Conservation (phyloP, 35 echinoderm and acorn worm genomes). For the Lytechinus variegatus region DNA sequence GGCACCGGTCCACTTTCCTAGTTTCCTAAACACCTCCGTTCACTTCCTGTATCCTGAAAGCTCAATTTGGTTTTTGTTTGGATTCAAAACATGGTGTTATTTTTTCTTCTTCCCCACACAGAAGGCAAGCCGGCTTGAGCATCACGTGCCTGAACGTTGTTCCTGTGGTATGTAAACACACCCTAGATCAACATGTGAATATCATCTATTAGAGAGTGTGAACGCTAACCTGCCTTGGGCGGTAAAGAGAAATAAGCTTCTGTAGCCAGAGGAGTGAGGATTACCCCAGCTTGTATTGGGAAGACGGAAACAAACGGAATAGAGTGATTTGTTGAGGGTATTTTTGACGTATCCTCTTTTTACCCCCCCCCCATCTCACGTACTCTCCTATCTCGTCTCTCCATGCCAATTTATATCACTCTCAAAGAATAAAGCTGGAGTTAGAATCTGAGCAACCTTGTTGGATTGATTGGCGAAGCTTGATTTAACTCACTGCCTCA, state of each 20-base stretch:
- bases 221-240: neutral
- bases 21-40: neutral
- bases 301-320: neutral
- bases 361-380: neutral
- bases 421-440: neutral
- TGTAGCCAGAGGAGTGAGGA: neutral
- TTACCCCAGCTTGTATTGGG: neutral
- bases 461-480: neutral
- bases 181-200: neutral
- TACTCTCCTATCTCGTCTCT: neutral
- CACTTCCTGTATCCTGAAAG: neutral
- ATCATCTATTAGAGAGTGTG: neutral
- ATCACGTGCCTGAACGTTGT: neutral
- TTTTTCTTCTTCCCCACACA: neutral
- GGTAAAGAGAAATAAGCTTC: neutral
- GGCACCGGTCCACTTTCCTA: neutral
- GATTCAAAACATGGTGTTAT: conserved; percentile 13
- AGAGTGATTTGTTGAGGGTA: neutral
- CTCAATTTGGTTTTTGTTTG: neutral
- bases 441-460: conserved; percentile 1
- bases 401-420: neutral
- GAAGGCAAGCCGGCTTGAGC: neutral
- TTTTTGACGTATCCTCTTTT: neutral
- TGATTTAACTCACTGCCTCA: conserved; percentile 28
- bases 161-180: neutral